phyloP scores from a whole-genome alignment of 2,888 invertebrate species.

The Hetaerina titia region DNA sequence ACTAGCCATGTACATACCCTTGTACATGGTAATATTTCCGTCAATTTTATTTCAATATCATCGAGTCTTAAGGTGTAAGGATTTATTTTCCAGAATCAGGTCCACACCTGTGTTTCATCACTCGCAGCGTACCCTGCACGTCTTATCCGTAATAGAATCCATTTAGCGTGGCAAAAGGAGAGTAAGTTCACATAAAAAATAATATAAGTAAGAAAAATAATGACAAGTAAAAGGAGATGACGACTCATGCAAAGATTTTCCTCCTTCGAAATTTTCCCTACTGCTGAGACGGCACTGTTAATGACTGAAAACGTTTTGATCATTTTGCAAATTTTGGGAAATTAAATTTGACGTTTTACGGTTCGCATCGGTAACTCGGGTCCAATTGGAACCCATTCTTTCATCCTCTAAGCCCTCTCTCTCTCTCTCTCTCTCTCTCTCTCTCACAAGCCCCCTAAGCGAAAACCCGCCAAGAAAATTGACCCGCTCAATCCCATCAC shows the following conservation, averaged over 20 bases:
- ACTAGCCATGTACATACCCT: no score
- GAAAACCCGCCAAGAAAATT: no score
- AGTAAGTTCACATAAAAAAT: no score
- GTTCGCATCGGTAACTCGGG: slow-evolving; percentile 6
- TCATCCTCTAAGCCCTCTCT: neutral
- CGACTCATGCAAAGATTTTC: neutral
- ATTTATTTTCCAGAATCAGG: no score
- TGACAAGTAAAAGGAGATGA: neutral
- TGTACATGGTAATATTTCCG: no score
- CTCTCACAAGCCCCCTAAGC: neutral
- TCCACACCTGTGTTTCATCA: no score
- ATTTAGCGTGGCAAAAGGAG: no score
- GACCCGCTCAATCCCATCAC: neutral
- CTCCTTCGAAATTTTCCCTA: neutral
- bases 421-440: neutral
- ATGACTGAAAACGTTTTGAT: slow-evolving; percentile 34
- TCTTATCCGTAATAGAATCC: no score
- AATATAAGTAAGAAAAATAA: neutral
- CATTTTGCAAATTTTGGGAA: slow-evolving; percentile 6
- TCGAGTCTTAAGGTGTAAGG: no score
- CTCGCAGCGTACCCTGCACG: no score
- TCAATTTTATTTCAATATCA: no score
- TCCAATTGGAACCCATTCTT: neutral
- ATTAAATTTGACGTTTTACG: neutral
- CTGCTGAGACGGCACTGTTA: neutral